Evolutionary conservation across 92 coral and sea anemone genomes (phyloP), one percentile per base, ranked within the genome.

Genomic region (Phenganax stokvisi): DNA sequence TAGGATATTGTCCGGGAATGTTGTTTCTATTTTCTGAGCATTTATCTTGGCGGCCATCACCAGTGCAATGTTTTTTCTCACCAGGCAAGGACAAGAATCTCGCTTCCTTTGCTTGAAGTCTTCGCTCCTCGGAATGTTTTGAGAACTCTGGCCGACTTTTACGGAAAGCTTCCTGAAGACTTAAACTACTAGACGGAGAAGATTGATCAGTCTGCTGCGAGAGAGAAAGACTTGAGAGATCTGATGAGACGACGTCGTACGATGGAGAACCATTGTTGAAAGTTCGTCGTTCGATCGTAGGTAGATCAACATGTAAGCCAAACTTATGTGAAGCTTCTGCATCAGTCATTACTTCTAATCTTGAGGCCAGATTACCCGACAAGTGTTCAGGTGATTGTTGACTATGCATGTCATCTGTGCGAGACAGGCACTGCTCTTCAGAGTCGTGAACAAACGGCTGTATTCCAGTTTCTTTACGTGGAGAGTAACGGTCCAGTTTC

Each of bases 131-230:
- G 10, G 92, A 87, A 52, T 85, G 82, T 77, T 84, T 85, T 7
- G 80, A 57, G 54, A 89, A 89, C n/a, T 84, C 79, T 63, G 85
- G 80, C 37, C 85, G 72, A 28, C 83, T 72, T 70, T 75, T 79
- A 11, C 77, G 75, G 84, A 89, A 89, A 10, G 92, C 92, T 44
- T 83, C 92, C 72, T 86, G 92, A 17, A 89, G 88, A 71, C 82
- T 78, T 17, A 61, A 15, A 2, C 82, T 72, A 61, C 30, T 64
- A 6, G 72, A 17, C 58, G 13, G 37, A 0, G 56, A 37, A 10
- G 58, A 47, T 59, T 67, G 25, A 51, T 44, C 82, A 57, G 62
- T 62, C 31, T 55, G n/a, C 51, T 25, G 80, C 16, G 80, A 76
- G 27, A 76, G 58, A 29, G 80, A 76, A 76, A 56, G 80, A 56